Base-by-base conservation (phyloP, 1,140 invertebrate genomes). In the Contarinia nasturtii region DNA sequence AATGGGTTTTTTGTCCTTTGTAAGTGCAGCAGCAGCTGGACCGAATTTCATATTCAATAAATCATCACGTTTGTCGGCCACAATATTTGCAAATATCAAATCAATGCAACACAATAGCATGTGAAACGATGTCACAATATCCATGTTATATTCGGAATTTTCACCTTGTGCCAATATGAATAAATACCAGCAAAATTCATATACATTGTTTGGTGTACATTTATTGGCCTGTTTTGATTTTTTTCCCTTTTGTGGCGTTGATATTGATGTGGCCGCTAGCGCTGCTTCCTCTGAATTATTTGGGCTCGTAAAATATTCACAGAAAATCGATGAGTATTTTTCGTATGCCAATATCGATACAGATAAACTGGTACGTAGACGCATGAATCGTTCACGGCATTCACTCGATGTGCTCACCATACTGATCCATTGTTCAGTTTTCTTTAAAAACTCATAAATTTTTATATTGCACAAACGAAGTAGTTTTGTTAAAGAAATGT, bases 371-470 rank as follows among this genome's bases (percentile, higher is more conserved):
- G 81, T 74, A 58, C 97, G 84, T 43, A 98, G 64, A 49, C 79
- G 74, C 44, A 88, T 80, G 44, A 98, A 83, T 65, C 86, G 87
- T 18, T 79, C 73, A 48, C 80, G 71, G 57, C 96, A 90, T 40
- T 89, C 82, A 52, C 80, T 75, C 1, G 86, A 74, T 60, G 94
- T 74, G 52, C 81, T 81, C 1, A 87, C 80, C 90, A 95, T 54
- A 12, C 93, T 87, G 41, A 84, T 80, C 94, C 94, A 98, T 57
- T 84, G 85, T 60, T 89, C 87, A 56, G 92, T 93, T 68, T 96
- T 97, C 42, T 77, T 79, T 61, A 97, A 95, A 69, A 98, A 98
- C 52, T 96, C 84, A 49, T 89, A 83, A 37, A 97, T 86, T 83
- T 83, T 88, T 48, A 97, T 75, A 63, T 90, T 88, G 61, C 88